These are phyloP conservation scores for Pipa parva DNA, from an alignment of 2,113 vertebrate species.

Conservation along the genomic window DNA sequence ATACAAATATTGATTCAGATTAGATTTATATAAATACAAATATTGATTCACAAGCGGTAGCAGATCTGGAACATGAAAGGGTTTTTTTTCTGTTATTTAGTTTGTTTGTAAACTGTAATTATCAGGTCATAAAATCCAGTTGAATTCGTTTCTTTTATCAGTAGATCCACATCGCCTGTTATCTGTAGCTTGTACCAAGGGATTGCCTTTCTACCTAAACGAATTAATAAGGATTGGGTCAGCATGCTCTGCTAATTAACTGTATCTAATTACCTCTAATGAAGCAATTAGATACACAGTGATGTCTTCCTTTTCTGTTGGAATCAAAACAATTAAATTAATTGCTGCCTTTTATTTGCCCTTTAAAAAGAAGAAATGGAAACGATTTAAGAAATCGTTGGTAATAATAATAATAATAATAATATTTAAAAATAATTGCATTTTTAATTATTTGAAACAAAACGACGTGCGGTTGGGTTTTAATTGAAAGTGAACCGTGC, in stretches of 20 bases:
- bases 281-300: conserved; percentile 46
- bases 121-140: not conserved
- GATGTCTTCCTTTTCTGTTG: not conserved
- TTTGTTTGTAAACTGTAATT: not conserved
- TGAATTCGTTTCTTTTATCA: not conserved
- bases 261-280: conserved; percentile 50
- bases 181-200: not conserved
- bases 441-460: too few relatives aligned
- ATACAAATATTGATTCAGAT: too few relatives aligned
- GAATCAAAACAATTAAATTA: not conserved
- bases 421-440: too few relatives aligned
- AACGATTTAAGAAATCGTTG: too few relatives aligned
- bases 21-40: not conserved
- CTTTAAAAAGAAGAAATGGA: too few relatives aligned
- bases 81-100: not conserved
- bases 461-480: too few relatives aligned
- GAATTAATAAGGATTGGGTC: conserved; percentile 45
- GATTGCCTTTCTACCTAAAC: not conserved
- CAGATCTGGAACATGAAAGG: not conserved
- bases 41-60: not conserved
- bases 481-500: too few relatives aligned
- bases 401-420: too few relatives aligned
- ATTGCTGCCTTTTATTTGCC: not conserved
- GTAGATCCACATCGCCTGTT: not conserved
- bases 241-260: conserved; percentile 53